Evolutionary conservation across 2,113 vertebrate species (phyloP).

Genomic region (Xiphophorus couchianus): DNA sequence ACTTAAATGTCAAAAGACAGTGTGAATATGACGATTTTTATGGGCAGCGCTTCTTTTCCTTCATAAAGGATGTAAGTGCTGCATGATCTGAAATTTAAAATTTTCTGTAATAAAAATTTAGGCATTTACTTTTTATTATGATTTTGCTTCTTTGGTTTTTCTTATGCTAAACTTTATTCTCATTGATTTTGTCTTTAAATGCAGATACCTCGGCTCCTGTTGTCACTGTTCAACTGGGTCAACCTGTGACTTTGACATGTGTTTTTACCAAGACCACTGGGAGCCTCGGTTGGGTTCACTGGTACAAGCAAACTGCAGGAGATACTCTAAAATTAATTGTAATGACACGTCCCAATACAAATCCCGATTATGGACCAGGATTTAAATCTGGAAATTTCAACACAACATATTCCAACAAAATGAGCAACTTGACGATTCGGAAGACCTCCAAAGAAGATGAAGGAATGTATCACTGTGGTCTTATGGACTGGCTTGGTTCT

Average conservation of each 20-base stretch:
- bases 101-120: background rate
- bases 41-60: constrained; percentile 18
- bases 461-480: constrained; percentile 34
- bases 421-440: constrained; percentile 8
- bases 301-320: constrained; percentile 31
- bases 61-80: constrained; percentile 30
- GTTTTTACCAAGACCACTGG: accelerated
- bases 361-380: accelerated
- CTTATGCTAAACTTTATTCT: background rate
- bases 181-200: background rate
- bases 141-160: background rate
- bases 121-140: background rate
- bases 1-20: background rate
- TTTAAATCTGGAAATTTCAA: background rate
- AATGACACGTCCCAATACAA: accelerated
- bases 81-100: background rate
- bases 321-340: constrained; percentile 8
- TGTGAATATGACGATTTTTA: constrained; percentile 11
- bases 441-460: constrained; percentile 16
- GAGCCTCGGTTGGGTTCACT: background rate
- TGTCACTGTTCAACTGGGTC: constrained; percentile 15
- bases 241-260: constrained; percentile 13
- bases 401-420: accelerated
- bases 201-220: constrained; percentile 17
- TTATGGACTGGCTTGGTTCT: background rate